phyloP scores from a whole-genome alignment of 2,113 vertebrate species.

The Stegostoma tigrinum region DNA sequence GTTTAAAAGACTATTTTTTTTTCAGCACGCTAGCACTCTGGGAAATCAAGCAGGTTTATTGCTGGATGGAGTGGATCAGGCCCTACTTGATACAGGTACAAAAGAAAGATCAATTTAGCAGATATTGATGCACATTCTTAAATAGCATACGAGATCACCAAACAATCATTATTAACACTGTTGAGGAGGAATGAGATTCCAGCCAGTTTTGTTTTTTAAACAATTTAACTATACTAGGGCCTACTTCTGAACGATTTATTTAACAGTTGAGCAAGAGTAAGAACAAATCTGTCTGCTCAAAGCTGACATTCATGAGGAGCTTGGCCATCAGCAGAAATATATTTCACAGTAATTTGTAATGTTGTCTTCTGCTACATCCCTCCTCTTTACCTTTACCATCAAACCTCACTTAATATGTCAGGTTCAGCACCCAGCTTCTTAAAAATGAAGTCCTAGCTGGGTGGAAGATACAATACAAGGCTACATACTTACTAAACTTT shows the following conservation, averaged over 20 bases:
- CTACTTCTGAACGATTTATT: neutral
- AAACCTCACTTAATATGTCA: neutral
- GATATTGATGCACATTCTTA: neutral
- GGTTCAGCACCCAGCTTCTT: neutral
- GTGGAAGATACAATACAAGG: neutral
- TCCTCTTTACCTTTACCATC: neutral
- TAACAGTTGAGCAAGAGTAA: neutral
- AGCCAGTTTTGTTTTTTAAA: neutral
- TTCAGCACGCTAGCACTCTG: neutral
- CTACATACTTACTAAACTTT: neutral
- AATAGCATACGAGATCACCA: neutral
- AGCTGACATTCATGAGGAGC: neutral
- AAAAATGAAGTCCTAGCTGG: neutral
- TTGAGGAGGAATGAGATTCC: neutral
- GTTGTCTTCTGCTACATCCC: neutral
- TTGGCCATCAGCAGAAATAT: neutral
- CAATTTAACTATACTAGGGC: too few species aligned
- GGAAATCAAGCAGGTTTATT: neutral
- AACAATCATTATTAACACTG: neutral
- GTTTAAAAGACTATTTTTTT: neutral
- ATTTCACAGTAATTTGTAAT: neutral
- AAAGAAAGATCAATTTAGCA: neutral
- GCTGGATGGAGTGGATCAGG: neutral
- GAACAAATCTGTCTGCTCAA: neutral
- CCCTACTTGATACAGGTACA: conserved; percentile 3